Evolutionary conservation across 2,113 vertebrate species (phyloP).

Genomic region (Plecotus auritus): DNA sequence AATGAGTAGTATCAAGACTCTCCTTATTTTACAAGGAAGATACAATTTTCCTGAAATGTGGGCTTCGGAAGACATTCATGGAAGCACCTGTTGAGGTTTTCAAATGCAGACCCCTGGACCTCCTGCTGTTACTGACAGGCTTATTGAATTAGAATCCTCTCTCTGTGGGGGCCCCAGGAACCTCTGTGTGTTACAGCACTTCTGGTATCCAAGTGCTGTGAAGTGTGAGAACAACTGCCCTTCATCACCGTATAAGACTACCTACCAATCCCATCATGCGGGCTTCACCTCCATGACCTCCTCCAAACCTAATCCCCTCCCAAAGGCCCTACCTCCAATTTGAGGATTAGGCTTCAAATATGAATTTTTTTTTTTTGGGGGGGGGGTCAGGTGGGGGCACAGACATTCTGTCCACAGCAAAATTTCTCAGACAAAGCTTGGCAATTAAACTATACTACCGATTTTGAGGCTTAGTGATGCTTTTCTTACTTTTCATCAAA

Average conservation of each 20-base stretch:
- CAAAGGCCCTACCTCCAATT: neutral
- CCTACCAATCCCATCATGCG: too few relatives aligned
- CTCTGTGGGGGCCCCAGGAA: neutral
- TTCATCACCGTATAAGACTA: neutral
- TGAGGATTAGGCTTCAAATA: neutral
- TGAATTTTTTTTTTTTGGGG: neutral
- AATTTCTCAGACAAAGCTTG: neutral
- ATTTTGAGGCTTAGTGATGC: neutral
- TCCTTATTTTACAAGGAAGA: neutral
- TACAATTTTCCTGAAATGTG: neutral
- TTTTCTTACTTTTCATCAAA: neutral
- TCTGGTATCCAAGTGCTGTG: neutral
- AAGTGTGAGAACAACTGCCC: neutral
- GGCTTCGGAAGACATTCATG: neutral
- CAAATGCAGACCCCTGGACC: neutral
- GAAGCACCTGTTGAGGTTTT: neutral
- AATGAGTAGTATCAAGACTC: neutral
- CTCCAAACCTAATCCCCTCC: neutral
- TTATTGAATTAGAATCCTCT: neutral
- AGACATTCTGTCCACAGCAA: neutral
- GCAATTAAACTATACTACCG: neutral
- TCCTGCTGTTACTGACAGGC: neutral
- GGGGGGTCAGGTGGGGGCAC: too few relatives aligned
- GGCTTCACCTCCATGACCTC: neutral
- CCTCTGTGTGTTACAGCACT: neutral